Percentiles rank a stretch among this genome's conserved stretches.
Conservation (phyloP, 1,140 invertebrate genomes). For the Idris sp. region DNA sequence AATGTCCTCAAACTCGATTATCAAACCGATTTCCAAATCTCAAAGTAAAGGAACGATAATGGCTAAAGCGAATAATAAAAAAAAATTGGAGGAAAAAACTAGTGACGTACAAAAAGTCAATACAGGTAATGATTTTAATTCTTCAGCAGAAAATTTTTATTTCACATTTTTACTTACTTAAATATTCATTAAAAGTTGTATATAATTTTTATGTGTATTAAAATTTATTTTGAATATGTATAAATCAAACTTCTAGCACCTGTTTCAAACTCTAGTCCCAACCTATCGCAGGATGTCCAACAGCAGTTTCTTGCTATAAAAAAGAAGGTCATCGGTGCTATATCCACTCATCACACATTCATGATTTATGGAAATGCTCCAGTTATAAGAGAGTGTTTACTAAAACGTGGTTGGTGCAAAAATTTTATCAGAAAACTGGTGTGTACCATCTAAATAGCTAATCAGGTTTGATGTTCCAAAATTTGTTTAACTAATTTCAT, state of each 20-base stretch:
- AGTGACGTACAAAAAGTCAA: constrained; percentile 14
- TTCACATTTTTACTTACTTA: too few relatives aligned
- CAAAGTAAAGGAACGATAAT: constrained; percentile 1
- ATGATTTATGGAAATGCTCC: constrained; percentile 75
- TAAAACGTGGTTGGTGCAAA: constrained; percentile 74
- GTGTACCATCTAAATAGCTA: too few relatives aligned
- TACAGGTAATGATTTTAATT: too few relatives aligned
- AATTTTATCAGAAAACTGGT: constrained; percentile 69
- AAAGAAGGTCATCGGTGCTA: constrained; percentile 70
- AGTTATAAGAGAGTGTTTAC: constrained; percentile 72
- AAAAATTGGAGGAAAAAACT: constrained; percentile 1
- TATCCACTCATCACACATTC: constrained; percentile 70
- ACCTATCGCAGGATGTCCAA: constrained; percentile 65
- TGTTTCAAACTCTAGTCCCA: not conserved
- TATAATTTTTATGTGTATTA: too few relatives aligned
- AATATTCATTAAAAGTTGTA: too few relatives aligned
- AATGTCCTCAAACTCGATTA: constrained; percentile 5
- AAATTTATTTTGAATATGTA: too few relatives aligned
- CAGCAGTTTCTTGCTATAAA: constrained; percentile 70
- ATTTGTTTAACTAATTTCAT: too few relatives aligned
- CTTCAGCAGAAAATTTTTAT: too few relatives aligned
- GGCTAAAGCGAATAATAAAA: constrained; percentile 3
- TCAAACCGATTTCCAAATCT: not conserved
- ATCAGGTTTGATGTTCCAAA: constrained; percentile 63
- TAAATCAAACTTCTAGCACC: too few relatives aligned